Conservation (phyloP, 2,888 invertebrate genomes). For the Apotomis betuletana region DNA sequence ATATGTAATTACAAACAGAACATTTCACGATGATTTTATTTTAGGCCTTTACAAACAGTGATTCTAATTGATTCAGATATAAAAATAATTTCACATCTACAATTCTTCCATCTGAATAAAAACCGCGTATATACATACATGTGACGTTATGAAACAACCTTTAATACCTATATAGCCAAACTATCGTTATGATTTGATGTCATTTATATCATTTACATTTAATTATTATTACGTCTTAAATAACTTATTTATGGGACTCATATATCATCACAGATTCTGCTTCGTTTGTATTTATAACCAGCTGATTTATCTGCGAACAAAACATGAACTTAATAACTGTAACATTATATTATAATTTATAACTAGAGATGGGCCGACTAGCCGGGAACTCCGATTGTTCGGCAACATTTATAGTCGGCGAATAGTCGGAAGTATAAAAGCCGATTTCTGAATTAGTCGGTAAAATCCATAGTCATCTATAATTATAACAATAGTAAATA, state of each 20-base stretch:
- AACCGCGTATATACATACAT: conserved; percentile 6
- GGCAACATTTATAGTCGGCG: too few species aligned
- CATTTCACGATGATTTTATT: too few species aligned
- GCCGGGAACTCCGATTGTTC: too few species aligned
- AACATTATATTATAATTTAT: too few species aligned
- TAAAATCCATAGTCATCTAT: too few species aligned
- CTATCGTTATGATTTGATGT: background rate
- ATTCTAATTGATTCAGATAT: conserved; percentile 10
- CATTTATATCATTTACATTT: background rate
- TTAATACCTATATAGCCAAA: background rate
- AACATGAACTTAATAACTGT: background rate
- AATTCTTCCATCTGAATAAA: conserved; percentile 20
- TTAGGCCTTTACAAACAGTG: background rate
- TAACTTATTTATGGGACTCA: conserved; percentile 50
- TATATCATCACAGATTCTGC: conserved; percentile 49
- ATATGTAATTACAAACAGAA: too few species aligned
- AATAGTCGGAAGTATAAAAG: too few species aligned
- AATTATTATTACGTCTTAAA: conserved; percentile 2
- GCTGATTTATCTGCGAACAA: conserved; percentile 54
- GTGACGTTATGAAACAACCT: conserved; percentile 4
- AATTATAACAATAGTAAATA: too few species aligned
- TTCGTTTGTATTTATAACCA: conserved; percentile 54
- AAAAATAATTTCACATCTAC: conserved; percentile 26
- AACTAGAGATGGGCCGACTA: too few species aligned
- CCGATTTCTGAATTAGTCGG: too few species aligned